Conservation (phyloP, 2,888 invertebrate genomes). For the Copidosoma aretas region DNA sequence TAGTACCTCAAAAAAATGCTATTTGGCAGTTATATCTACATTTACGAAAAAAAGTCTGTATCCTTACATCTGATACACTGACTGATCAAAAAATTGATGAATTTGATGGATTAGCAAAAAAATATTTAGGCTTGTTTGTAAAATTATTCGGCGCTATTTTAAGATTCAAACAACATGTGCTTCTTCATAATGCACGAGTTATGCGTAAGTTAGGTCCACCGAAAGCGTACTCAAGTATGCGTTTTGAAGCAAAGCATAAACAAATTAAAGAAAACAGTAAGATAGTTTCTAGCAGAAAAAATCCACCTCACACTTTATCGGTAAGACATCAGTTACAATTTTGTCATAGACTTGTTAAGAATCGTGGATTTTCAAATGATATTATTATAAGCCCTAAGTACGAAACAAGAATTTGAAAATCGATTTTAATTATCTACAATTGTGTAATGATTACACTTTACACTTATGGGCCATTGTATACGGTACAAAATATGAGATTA, state of each 20-base stretch:
- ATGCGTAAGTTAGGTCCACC: neutral
- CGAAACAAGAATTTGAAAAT: too few relatives aligned
- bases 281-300: neutral
- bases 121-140: neutral
- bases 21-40: neutral
- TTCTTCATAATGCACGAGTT: neutral
- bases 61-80: neutral
- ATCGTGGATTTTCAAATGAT: neutral
- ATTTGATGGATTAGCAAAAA: neutral
- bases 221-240: neutral
- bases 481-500: too few relatives aligned
- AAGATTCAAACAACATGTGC: neutral
- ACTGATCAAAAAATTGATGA: neutral
- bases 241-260: neutral
- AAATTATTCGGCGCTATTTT: neutral
- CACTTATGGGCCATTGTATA: too few relatives aligned
- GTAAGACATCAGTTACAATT: conserved; percentile 12
- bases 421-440: too few relatives aligned
- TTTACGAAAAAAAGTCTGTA: neutral
- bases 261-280: conserved; percentile 9
- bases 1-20: neutral
- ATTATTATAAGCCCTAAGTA: neutral
- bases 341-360: neutral
- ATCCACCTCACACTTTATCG: neutral
- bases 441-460: too few relatives aligned